Conservation (phyloP, 2,888 invertebrate genomes). For the Falcaria lacertinaria region DNA sequence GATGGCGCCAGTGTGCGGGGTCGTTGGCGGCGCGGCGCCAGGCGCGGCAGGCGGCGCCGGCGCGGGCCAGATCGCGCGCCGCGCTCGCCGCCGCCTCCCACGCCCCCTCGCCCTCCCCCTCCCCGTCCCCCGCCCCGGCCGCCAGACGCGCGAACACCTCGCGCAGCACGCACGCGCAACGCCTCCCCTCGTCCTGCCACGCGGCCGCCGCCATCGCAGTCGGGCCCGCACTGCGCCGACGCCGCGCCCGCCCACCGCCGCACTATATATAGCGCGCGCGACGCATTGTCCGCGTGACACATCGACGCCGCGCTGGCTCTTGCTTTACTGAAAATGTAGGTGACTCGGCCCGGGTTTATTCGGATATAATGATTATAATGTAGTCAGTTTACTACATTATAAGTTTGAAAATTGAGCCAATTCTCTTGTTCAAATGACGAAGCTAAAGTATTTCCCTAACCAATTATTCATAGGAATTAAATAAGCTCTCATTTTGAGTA, state of each 20-base stretch:
- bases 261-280: not conserved
- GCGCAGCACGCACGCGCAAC: constrained; percentile 21
- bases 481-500: no score
- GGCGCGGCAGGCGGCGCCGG: constrained; percentile 39
- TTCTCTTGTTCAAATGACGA: no score
- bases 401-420: no score
- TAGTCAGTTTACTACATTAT: no score
- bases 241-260: not conserved
- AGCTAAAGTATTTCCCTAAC: no score
- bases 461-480: no score
- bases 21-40: constrained; percentile 40
- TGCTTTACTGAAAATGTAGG: no score
- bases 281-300: no score
- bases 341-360: no score
- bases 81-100: no score
- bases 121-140: not conserved
- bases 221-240: not conserved
- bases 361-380: no score
- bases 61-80: constrained; percentile 34
- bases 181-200: constrained; percentile 22
- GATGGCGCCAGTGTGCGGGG: constrained; percentile 2
- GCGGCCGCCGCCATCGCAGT: not conserved
- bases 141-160: constrained; percentile 16
- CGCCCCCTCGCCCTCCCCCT: constrained; percentile 14
- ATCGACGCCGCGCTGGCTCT: no score